These are phyloP conservation scores for Limnothrissa miodon DNA, from an alignment of 2,113 vertebrate genomes.

Conservation along the genomic window DNA sequence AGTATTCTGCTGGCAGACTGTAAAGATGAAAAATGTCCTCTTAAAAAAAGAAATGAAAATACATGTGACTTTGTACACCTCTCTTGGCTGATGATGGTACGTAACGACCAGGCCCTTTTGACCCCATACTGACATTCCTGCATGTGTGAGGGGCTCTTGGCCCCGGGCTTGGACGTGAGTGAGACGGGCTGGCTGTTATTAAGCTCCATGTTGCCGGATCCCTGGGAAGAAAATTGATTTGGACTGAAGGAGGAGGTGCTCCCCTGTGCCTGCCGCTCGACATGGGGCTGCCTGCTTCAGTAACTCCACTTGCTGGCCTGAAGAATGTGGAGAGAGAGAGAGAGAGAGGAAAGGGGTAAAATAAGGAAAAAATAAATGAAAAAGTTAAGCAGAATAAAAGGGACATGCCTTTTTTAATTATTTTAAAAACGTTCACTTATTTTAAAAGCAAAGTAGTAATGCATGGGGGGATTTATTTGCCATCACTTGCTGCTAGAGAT, in stretches of 20 bases:
- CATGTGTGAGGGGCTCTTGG: neutral
- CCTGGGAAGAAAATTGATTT: neutral
- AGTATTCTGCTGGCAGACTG: neutral
- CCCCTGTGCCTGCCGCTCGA: neutral
- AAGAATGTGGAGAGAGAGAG: neutral
- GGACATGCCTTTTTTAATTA: neutral
- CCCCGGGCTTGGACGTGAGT: neutral
- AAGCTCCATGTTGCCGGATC: neutral
- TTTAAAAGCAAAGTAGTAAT: neutral
- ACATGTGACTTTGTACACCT: slow-evolving; percentile 1
- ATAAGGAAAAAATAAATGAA: neutral
- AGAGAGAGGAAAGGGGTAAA: neutral
- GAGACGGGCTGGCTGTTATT: neutral
- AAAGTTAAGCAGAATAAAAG: neutral
- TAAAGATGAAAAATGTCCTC: too few relatives aligned
- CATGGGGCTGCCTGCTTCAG: neutral
- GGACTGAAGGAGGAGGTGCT: neutral
- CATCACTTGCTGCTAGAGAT: neutral
- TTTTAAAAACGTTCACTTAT: neutral
- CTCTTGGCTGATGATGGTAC: neutral
- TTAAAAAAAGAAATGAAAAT: neutral
- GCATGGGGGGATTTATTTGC: neutral
- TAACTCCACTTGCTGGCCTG: neutral
- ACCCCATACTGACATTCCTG: neutral
- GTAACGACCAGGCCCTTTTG: neutral